These are phyloP conservation scores for Gallinago stenura DNA, from an alignment of 2,797 vertebrate species.

Conservation along the genomic window DNA sequence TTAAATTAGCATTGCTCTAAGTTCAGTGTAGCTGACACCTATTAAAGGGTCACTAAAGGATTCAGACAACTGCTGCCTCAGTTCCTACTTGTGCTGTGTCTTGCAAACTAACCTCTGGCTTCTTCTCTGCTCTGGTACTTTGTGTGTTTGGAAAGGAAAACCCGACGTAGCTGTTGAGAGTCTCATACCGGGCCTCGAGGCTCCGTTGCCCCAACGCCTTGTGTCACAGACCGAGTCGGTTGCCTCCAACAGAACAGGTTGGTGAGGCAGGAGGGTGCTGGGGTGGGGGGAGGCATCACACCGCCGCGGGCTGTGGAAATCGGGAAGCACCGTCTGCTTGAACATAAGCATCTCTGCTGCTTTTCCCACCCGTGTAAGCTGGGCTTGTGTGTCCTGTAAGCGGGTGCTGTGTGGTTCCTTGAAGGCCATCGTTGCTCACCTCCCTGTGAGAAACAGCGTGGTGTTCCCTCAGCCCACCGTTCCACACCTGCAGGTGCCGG, in stretches of 20 bases:
- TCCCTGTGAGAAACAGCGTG: fast-evolving
- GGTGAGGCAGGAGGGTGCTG: constrained; percentile 68
- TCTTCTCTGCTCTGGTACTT: constrained; percentile 12
- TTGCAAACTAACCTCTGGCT: constrained; percentile 45
- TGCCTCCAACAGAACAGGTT: constrained; percentile 88
- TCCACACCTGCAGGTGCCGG: background rate
- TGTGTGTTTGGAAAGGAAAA: constrained; percentile 78
- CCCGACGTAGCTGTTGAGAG: constrained; percentile 87
- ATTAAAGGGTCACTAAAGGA: background rate
- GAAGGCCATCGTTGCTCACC: fast-evolving
- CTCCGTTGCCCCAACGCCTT: constrained; percentile 84
- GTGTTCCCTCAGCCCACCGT: background rate
- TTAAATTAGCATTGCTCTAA: fast-evolving
- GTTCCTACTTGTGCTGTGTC: background rate
- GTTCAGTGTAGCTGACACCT: background rate
- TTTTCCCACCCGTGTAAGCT: background rate
- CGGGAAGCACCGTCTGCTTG: background rate
- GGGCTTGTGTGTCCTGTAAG: background rate
- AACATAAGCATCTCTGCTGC: fast-evolving
- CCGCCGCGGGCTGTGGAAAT: background rate
- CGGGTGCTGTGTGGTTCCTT: background rate
- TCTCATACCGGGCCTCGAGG: constrained; percentile 93
- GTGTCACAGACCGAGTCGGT: constrained; percentile 85
- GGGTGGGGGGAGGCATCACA: fast-evolving
- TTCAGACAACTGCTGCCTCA: background rate